Percentiles rank a stretch among this genome's conserved stretches.
Evolutionary conservation across 2,888 invertebrate species (phyloP).

Genomic region (Hartigia nigra): DNA sequence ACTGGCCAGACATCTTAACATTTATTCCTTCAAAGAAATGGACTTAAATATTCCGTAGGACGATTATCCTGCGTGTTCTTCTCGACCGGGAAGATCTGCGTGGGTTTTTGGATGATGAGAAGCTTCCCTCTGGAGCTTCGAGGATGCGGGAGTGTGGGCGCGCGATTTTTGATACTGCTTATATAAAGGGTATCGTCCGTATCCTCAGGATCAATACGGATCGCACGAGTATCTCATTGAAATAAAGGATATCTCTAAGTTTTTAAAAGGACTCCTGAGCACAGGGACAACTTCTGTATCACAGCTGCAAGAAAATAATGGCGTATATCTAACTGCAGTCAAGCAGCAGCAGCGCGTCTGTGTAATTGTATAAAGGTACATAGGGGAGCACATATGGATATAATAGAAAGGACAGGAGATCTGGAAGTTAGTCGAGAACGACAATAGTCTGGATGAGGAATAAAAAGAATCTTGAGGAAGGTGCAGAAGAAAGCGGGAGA

Average conservation of each 20-base stretch:
- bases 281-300: neutral
- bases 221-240: neutral
- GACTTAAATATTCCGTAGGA: neutral
- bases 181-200: neutral
- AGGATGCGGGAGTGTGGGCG: neutral
- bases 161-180: neutral
- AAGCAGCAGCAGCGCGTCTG: neutral
- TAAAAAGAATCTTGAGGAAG: slow-evolving; percentile 2
- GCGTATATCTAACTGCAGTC: neutral
- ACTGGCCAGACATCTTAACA: neutral
- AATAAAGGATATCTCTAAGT: neutral
- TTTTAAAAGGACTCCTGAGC: neutral
- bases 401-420: neutral
- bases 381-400: neutral
- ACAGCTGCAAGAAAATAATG: neutral
- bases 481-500: slow-evolving; percentile 17
- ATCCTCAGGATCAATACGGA: neutral
- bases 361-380: neutral
- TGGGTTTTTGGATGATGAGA: neutral
- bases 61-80: neutral
- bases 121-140: neutral
- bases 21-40: neutral
- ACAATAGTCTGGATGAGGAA: neutral
- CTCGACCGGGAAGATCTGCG: neutral
- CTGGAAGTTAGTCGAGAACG: neutral